Evolutionary conservation across 2,888 invertebrate species (phyloP), one percentile per base, ranked within the genome.

Genomic region (Eueremaeus valkanovi): DNA sequence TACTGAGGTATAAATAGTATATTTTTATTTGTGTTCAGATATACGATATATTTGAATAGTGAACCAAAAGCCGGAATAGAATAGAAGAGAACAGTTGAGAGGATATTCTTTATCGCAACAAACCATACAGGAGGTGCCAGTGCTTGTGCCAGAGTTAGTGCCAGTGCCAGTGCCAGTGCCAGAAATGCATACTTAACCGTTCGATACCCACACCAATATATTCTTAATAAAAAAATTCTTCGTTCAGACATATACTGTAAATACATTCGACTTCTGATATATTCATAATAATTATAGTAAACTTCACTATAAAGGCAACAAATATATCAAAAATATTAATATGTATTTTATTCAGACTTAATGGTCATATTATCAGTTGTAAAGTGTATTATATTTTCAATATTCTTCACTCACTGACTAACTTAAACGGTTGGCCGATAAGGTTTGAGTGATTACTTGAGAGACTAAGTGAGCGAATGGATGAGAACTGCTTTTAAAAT

Each of bases 391-490:
- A 68, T 68, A 68, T 24, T 68, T 42, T 68, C 33, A n/a, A 42
- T 40, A 42, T 9, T 36, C 18, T 45, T 8, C 45, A 16, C 45
- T 45, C 6, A 45, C 24, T 68, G 68, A 42, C 40, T 42, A 66
- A 36, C 21, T 66, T 8, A 66, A 66, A 66, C n/a, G 36, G 33
- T 66, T 66, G 21, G 3, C 16, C 18, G 66, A 66, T 66, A 66
- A 66, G 31, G n/a, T 66, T 66, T 66, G 66, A 66, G 33, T 66
- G 66, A 66, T 66, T n/a, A 66, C 66, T 66, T 36, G 21, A 66
- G 66, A 36, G 36, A 36, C 6, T 8, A 11, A 36, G 36, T 8
- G 36, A 36, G 36, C 5, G 36, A 36, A 36, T 49, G 11, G 16
- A 3, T 16, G 45, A 36, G 36, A 36, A n/a, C 13, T 8, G 16